Base-by-base conservation (phyloP, 2,797 vertebrate species). In the Thaleichthys pacificus region DNA sequence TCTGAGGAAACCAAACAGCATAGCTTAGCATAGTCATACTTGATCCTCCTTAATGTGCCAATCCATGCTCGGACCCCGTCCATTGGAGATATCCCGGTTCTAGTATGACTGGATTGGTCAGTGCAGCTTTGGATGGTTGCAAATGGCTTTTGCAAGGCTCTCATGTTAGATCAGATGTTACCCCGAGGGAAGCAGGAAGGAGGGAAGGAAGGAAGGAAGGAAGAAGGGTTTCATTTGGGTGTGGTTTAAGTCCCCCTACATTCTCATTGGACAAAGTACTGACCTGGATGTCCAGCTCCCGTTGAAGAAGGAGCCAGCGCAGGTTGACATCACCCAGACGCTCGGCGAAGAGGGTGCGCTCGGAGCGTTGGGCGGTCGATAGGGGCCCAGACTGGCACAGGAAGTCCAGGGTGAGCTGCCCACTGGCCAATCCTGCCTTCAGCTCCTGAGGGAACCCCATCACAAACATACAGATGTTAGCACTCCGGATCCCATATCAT, bases 301-400 rank as follows among this genome's bases (percentile, higher is more conserved):
- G 90, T 4, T 94, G 93, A n/a, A 96, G 79, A 19, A 77, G 72
- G 72, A 91, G 87, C 95, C 95, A 97, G 22, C 74, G 87, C 58
- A 89, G 79, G 85, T 93, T 95, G 83, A 96, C 83, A 70, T 89
- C 89, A 0, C 96, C 96, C 0, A 96, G 92, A 57, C 82, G 87
- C 83, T 99, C 97, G 0, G 95, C 94, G 70, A 96, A 94, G 32
- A 83, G 75, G 0, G 93, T 95, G 12, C 84, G 89, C 14, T 96
- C 89, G 0, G 90, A 91, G 1, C 93, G 88, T 58, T 90, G 90
- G 75, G 89, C 3, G 5, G 95, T 91, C 0, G 87, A 89, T 42
- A 80, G 94, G 74, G 94, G 91, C 21, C 93, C 83, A 0, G 94
- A 93, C 89, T 97, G 95, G 85, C 94, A 95, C 77, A 99, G 92